Base-by-base conservation (phyloP, 2,888 invertebrate species). In the Clostera curtula region DNA sequence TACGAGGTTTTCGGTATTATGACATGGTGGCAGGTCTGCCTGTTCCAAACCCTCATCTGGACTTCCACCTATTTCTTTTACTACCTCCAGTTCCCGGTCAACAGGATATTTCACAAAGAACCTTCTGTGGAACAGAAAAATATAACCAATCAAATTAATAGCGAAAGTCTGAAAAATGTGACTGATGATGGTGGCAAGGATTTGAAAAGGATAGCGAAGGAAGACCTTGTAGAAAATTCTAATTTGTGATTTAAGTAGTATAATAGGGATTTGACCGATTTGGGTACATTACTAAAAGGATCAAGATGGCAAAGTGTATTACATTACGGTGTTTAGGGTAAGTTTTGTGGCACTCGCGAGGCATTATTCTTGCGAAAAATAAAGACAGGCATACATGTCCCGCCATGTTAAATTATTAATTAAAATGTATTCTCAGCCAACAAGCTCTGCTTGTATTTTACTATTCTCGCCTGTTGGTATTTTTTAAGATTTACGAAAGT, bases 1-100 rank as follows among this genome's bases (percentile, higher is more conserved):
- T 86, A 87, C 57, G 76, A 73, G 2, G 58, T 87, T 26, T 83
- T 87, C 54, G 75, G 75, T 15, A 49, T 82, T 32, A 68, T 87
- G 70, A 75, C 66, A 37, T 84, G 87, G 85, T 77, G 85, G 64
- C 80, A 85, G 30, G 59, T 79, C 27, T 73, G 71, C 40, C 34
- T 77, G 1, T 74, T 64, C 59, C 77, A 82, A 36, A 27, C 71
- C 14, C 21, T 53, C 16, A 76, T 76, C 38, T 76, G 79, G 77
- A 19, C 31, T 0, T 64, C 64, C 2, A 56, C 62, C 0, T 72
- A 61, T 42, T 1, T 66, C 33, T 77, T 72, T 64, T 82, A 83
- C 49, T 53, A 29, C 29, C 28, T 80, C 3, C 75, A 77, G 27
- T 82, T 62, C 35, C 74, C 82, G 0, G 45, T 83, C 26, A 77